These are phyloP conservation scores for Gymnorhina tibicen DNA, from an alignment of 2,113 vertebrate species.

Conservation along the genomic window DNA sequence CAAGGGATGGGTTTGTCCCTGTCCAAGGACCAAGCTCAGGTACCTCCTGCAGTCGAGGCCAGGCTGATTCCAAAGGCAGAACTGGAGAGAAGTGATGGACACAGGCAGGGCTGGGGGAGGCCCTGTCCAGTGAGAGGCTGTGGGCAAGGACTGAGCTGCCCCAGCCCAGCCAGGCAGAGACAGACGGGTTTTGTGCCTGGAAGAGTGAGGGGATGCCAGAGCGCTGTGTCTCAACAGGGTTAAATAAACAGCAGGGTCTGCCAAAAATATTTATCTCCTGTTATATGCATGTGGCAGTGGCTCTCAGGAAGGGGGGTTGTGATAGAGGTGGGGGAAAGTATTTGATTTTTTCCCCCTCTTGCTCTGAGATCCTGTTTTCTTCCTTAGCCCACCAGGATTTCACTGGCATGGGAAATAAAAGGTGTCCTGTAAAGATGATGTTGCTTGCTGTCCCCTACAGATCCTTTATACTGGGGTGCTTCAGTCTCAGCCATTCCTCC, in stretches of 20 bases:
- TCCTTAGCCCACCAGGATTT: not conserved
- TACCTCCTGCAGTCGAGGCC: not conserved
- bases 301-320: not conserved
- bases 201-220: not conserved
- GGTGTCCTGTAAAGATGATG: not conserved
- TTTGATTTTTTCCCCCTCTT: not conserved
- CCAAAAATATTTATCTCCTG: conserved; percentile 30
- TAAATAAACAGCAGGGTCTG: conserved; percentile 19
- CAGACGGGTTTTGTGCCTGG: not conserved
- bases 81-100: not conserved
- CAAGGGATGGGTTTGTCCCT: not conserved
- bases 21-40: not conserved
- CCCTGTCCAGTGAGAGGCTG: accelerated
- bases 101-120: not conserved
- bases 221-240: not conserved
- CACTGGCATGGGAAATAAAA: not conserved
- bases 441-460: not conserved
- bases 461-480: accelerated
- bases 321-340: not conserved
- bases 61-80: not conserved
- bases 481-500: not conserved
- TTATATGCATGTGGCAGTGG: not conserved
- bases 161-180: not conserved
- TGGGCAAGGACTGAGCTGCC: not conserved
- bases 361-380: not conserved